Conservation (phyloP, 2,113 vertebrate genomes). For the Prochilodus magdalenae region DNA sequence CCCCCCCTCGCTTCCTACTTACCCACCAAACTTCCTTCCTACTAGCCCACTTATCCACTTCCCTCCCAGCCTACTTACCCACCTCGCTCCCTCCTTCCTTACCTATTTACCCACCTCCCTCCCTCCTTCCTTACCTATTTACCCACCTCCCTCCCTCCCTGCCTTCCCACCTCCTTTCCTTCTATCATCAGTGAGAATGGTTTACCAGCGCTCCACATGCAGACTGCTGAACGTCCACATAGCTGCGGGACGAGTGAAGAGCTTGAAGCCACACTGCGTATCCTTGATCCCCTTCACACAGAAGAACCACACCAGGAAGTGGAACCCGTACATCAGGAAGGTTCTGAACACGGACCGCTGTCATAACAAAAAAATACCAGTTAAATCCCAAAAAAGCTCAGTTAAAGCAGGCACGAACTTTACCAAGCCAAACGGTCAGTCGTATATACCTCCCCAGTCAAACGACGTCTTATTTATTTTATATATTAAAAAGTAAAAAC, state of each 20-base stretch:
- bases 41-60: too few species aligned
- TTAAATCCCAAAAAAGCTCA: not conserved
- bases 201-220: constrained; percentile 93
- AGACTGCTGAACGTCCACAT: constrained; percentile 87
- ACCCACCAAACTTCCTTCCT: too few species aligned
- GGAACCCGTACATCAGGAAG: constrained; percentile 95
- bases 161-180: too few species aligned
- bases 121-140: too few species aligned
- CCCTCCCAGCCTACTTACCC: too few species aligned
- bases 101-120: too few species aligned
- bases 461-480: too few species aligned
- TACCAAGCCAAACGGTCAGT: not conserved
- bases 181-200: not conserved
- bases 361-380: not conserved
- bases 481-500: too few species aligned
- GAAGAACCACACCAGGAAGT: constrained; percentile 98
- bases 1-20: too few species aligned
- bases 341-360: constrained; percentile 95
- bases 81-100: too few species aligned
- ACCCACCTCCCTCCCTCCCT: too few species aligned
- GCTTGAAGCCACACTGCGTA: constrained; percentile 97
- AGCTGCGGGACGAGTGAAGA: constrained; percentile 92
- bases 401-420: not conserved
- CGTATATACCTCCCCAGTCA: not conserved
- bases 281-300: constrained; percentile 92